Evolutionary conservation across 2,797 vertebrate genomes (phyloP).

Genomic region (Platalea minor): DNA sequence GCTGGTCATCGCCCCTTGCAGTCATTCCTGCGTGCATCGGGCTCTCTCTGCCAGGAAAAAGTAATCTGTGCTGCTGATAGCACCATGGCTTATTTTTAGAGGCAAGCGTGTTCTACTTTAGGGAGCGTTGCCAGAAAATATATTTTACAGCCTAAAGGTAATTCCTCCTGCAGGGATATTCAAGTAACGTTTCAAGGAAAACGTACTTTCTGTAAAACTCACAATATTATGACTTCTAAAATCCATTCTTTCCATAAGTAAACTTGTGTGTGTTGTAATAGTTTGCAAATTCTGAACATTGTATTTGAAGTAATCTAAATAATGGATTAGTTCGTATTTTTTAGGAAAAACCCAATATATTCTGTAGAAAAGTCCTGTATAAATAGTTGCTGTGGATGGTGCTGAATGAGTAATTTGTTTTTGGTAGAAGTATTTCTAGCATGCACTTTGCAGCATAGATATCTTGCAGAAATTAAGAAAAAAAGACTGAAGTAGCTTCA

Average conservation of each 20-base stretch:
- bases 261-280: not conserved
- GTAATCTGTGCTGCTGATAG: not conserved
- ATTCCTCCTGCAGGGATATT: not conserved
- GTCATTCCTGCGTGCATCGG: not conserved
- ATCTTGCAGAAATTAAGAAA: not conserved
- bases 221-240: not conserved
- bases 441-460: not conserved
- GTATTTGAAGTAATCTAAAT: not conserved
- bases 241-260: not conserved
- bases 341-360: not conserved
- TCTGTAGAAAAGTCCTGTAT: not conserved
- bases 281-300: not conserved
- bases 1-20: not conserved
- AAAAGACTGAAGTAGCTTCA: not conserved
- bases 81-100: conserved; percentile 36
- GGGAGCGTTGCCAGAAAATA: not conserved
- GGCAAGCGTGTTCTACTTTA: not conserved
- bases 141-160: conserved; percentile 10
- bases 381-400: not conserved
- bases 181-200: not conserved
- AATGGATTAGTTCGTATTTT: not conserved
- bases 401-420: not conserved
- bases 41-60: not conserved
- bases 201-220: not conserved
- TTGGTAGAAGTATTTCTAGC: not conserved